Conservation (phyloP, 2,797 vertebrate genomes). For the Siniperca scherzeri region DNA sequence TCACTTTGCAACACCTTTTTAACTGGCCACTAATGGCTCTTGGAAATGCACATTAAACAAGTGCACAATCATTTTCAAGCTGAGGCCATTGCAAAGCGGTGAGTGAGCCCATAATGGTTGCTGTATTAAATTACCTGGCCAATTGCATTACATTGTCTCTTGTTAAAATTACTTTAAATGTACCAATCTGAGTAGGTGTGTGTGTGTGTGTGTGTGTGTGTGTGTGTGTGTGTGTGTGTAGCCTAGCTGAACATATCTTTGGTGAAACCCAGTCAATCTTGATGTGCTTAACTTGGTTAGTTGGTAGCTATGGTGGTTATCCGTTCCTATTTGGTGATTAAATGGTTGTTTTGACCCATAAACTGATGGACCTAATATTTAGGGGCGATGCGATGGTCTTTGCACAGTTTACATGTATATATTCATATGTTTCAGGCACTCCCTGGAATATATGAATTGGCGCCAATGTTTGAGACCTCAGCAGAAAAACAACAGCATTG, state of each 20-base stretch:
- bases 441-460: too few relatives aligned
- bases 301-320: not conserved
- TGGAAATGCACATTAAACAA: not conserved
- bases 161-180: conserved; percentile 7
- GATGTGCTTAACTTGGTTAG: not conserved
- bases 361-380: not conserved
- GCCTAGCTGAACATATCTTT: not conserved
- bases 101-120: not conserved
- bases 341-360: not conserved
- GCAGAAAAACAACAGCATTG: not conserved
- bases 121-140: conserved; percentile 12
- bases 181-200: not conserved
- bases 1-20: not conserved
- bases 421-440: too few relatives aligned
- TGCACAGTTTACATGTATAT: not conserved
- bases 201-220: not conserved
- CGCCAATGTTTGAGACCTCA: not conserved
- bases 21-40: not conserved
- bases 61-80: not conserved
- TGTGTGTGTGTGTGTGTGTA: not conserved
- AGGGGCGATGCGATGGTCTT: not conserved
- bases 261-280: not conserved
- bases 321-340: not conserved
- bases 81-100: not conserved
- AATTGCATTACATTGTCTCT: not conserved